Evolutionary conservation across 1,140 invertebrate species (phyloP), one percentile per base, ranked within the genome.

Genomic region (Thereuonema tuberculata): DNA sequence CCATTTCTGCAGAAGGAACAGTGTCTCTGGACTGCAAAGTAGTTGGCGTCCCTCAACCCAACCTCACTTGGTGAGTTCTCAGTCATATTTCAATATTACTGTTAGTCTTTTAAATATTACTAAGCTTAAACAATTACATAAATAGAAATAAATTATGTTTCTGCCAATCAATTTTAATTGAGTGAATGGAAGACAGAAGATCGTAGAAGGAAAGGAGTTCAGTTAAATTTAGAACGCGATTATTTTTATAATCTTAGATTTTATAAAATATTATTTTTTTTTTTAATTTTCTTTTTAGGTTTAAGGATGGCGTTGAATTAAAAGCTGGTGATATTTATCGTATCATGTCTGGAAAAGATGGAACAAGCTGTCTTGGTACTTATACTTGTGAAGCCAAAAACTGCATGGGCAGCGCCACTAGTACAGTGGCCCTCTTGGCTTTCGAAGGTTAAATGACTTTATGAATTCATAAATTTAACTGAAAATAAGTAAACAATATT

Each of bases 381-480:
- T 96, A 95, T 66, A 92, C 89, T 0, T 95, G 93, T 72, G 89
- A 94, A 75, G 91, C 91, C 0, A 80, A 81, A 61, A 94, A 94
- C 71, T 93, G 89, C 67, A 94, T 92, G 87, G 92, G 91, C 2
- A 83, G 84, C 20, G 86, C 90, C 0, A 84, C 85, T 24, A 91
- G 88, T 71, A 90, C 87, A 1, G 89, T 89, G 0, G 89, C 88
- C 1, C 74, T 93, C 14, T 75, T 91, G 26, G 89, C 89, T 17
- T 90, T 92, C 68, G 89, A 92, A 78, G 86, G 88, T 76, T n/a
- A n/a, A n/a, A 64, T n/a, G n/a, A n/a, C n/a, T n/a, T n/a, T n/a
- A n/a, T n/a, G n/a, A n/a, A n/a, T n/a, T n/a, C n/a, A n/a, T n/a
- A n/a, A n/a, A n/a, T n/a, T n/a, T n/a, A n/a, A n/a, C n/a, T n/a